Base-by-base conservation (phyloP, 1,140 invertebrate genomes). In the Saccostrea cuccullata region DNA sequence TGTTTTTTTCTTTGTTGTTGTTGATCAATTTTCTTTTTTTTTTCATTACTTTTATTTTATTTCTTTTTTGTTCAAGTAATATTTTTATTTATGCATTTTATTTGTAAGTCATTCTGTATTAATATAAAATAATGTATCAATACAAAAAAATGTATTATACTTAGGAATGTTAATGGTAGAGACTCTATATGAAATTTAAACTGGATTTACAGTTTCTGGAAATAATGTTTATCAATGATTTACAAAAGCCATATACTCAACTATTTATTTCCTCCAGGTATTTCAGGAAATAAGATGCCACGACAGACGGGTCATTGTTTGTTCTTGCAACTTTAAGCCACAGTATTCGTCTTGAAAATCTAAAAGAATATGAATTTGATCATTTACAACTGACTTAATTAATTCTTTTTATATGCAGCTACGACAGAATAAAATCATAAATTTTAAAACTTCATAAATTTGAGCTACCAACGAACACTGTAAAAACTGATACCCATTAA, bases 321-420 rank as follows among this genome's bases (percentile, higher is more conserved):
- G 90, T 90, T 67, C 86, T 90, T 26, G 77, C 83, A 56, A 90
- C 89, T 88, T 67, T 82, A 47, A 90, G 77, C 89, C 87, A 90
- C 23, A 90, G 40, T 40, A 90, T 56, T 85, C 77, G 70, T 30
- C 90, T 47, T 1, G 90, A 90, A 82, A 86, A 90, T 67, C 90
- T 89, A 36, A 36, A 36, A 36, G 30, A 36, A 36, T 36, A 36
- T 36, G 30, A 36, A 36, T 36, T 36, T 36, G 30, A 36, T 36
- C 30, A 36, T 36, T 36, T 36, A 36, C 30, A 36, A 36, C 30
- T 36, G 30, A 36, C 30, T 36, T 36, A 36, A 36, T 36, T 36
- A 36, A 36, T 36, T 36, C 2, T 36, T 36, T 36, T 36, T 36
- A 36, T 36, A 36, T 36, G 30, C 30, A 36, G 30, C 30, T 36